Base-by-base conservation (phyloP, 2,113 vertebrate genomes). In the Merops nubicus region DNA sequence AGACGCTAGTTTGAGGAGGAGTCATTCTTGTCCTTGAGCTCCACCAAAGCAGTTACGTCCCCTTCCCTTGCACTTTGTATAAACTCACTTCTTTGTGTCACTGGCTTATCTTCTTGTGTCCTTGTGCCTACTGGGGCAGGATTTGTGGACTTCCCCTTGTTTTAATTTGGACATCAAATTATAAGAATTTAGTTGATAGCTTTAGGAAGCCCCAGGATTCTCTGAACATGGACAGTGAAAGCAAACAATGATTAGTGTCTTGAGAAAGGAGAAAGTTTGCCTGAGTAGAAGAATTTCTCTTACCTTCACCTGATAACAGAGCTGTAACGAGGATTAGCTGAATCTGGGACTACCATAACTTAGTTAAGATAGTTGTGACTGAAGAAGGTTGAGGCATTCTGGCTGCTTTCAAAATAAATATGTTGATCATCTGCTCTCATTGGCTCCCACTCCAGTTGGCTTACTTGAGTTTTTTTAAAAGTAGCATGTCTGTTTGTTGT, bases 401-500 rank as follows among this genome's bases (percentile, higher is more conserved):
- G 81, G 53, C 57, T 94, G 86, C 91, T 96, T 97, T 96, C 95
- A 92, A 96, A 97, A 91, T 87, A 96, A 91, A 77, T 87, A 92
- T 89, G 93, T 88, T 1, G 11, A 89, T 97, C 93, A 92, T 97
- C 80, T 96, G 94, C 74, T 94, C 48, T 75, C 87, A 91, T 79
- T 89, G 95, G 80, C 94, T 96, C 65, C 51, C 60, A 82, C 65
- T 91, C 62, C 65, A 72, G 62, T 76, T 89, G 86, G 86, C 87
- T 94, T 91, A 21, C 64, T 93, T 74, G 25, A 45, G 62, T 48
- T 92, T 91, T 91, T 88, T 96, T 75, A 26, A 36, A 88, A 94
- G 92, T 91, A 84, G 38, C 17, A 10, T 84, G 51, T 78, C 79
- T 92, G 65, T 70, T 93, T 95, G 42, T 78, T 74, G 31, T 81